Conservation (phyloP, 2,113 vertebrate genomes). For the Neogobius melanostomus region DNA sequence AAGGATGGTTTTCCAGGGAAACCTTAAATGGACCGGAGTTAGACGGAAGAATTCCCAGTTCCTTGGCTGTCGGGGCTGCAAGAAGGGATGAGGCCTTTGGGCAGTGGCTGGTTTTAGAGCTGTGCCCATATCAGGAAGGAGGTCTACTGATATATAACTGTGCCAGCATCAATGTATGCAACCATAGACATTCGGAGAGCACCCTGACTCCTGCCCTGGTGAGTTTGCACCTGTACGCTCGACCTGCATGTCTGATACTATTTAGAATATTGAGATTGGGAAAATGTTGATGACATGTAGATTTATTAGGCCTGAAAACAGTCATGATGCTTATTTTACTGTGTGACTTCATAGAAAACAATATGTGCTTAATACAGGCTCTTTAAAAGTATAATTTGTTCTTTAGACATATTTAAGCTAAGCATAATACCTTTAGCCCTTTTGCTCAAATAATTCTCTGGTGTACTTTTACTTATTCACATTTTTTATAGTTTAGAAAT, state of each 20-base stretch:
- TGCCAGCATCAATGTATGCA: slow-evolving; percentile 12
- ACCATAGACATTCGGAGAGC: slow-evolving; percentile 21
- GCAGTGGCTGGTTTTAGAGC: slow-evolving; percentile 58
- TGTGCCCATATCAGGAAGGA: slow-evolving; percentile 53
- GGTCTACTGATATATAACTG: slow-evolving; percentile 46
- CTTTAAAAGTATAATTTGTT: too few species aligned
- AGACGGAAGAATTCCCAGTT: slow-evolving; percentile 53
- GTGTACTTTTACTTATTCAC: background rate
- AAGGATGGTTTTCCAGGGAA: slow-evolving; percentile 44
- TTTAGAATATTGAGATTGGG: background rate
- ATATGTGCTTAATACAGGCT: background rate
- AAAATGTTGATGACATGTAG: too few species aligned
- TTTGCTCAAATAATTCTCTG: background rate
- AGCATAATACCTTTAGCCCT: background rate
- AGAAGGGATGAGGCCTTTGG: slow-evolving; percentile 42
- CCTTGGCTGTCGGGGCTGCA: slow-evolving; percentile 17
- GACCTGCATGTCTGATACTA: background rate
- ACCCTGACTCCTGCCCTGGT: slow-evolving; percentile 39
- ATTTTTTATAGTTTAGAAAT: background rate
- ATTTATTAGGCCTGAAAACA: background rate
- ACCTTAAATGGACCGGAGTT: slow-evolving; percentile 48
- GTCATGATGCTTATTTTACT: background rate
- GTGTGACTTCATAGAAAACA: background rate
- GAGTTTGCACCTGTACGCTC: slow-evolving; percentile 24
- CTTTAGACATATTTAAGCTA: background rate